Evolutionary conservation across 2,797 vertebrate species (phyloP).

Genomic region (Nyctibius grandis): DNA sequence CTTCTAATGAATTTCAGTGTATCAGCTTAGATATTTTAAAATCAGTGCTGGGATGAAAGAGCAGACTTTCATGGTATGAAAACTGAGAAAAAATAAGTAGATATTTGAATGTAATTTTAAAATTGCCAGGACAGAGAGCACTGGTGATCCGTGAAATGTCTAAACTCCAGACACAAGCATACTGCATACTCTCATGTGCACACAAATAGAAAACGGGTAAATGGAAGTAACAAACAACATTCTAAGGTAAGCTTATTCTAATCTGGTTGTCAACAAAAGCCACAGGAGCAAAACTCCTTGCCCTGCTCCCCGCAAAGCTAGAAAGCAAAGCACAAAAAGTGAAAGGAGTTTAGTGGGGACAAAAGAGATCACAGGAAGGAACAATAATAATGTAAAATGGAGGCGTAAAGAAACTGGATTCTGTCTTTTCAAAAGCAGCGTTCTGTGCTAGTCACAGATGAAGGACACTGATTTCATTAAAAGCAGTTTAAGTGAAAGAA

Average conservation of each 20-base stretch:
- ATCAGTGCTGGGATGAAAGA: background rate
- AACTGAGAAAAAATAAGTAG: background rate
- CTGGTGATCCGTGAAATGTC: background rate
- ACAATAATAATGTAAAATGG: background rate
- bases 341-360: background rate
- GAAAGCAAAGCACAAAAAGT: background rate
- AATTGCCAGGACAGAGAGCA: background rate
- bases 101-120: background rate
- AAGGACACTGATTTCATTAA: background rate
- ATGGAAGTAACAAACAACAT: background rate
- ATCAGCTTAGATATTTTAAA: background rate
- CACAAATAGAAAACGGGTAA: background rate
- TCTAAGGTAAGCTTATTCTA: background rate
- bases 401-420: background rate
- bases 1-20: background rate
- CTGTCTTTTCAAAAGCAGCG: background rate
- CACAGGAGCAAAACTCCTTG: background rate
- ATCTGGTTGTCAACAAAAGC: background rate
- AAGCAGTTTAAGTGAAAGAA: background rate
- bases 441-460: background rate
- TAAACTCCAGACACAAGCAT: background rate
- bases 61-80: background rate
- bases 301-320: background rate
- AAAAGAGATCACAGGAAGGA: background rate
- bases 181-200: background rate